Evolutionary conservation across 2,888 invertebrate species (phyloP), one percentile per base, ranked within the genome.

Genomic region (Pristionchus entomophagus): DNA sequence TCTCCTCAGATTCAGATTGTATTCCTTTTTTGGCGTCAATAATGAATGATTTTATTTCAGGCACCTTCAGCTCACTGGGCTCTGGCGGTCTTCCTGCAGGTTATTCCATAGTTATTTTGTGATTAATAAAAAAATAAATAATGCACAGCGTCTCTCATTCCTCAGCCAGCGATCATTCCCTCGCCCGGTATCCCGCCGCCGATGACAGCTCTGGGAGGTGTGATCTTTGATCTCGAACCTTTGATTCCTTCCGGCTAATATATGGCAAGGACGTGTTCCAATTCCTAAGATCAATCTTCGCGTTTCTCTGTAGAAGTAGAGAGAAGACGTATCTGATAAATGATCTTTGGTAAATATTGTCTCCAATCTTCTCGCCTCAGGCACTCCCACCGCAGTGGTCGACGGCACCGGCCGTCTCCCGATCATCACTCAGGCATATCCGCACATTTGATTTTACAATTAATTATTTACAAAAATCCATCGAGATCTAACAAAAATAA

Each of bases 361-460:
- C n/a, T n/a, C n/a, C n/a, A n/a, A 65, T 35, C 65, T 65, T n/a
- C n/a, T 26, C 26, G 2, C 35, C 29, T 12, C 78, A 80, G 51
- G 78, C 51, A 51, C 78, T 19, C 78, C 78, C n/a, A 51, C 78
- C 10, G 78, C 78, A 8, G 78, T 51, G 8, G 51, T 73, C 1
- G 73, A 73, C 73, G 45, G 73, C 41, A 73, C 73, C 73, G 73
- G 73, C n/a, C 73, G 73, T 35, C 73, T 73, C 26, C 73, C 73
- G 0, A 69, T 69, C 65, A 41, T 73, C 73, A 73, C 73, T 45
- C 73, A 73, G 73, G 73, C 73, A 73, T 8, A 65, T 65, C 35
- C 65, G 35, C 65, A 22, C 2, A 2, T 65, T 65, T 22, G 32
- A 35, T 65, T 65, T 65, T 65, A 56, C 26, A n/a, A 12, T 56